Evolutionary conservation across 2,113 vertebrate genomes (phyloP), one percentile per base, ranked within the genome.

Genomic region (Amia ocellicauda): DNA sequence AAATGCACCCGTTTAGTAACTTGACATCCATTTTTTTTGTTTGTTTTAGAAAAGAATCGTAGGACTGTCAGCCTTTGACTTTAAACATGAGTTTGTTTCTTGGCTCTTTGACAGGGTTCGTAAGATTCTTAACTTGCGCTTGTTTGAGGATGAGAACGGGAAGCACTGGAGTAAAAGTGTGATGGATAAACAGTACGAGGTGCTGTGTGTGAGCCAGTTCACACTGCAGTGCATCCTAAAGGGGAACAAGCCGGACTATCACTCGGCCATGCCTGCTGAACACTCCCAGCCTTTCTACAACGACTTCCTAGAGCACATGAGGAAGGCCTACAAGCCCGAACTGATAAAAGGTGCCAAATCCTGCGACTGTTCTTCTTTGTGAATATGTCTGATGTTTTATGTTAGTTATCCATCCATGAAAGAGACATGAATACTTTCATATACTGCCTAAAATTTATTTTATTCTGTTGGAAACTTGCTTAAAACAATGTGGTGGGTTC

Each of bases 171-270:
- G 84, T 31, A 93, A 91, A 67, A 98, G 93, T 0, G 95, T 98
- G 45, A 93, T 95, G 94, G 97, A 98, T 65, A 83, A 83, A 27
- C 89, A 93, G 74, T 92, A 92, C 0, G 97, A 98, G 79, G 91
- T 99, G 45, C 74, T 98, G 47, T 97, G 94, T 56, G 86, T 98
- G 73, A 98, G 97, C 76, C 95, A 99, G 60, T 99, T 99, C 73
- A 99, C 97, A 7, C 90, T 99, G 26, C 95, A 98, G 75, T 97
- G 92, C 54, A 81, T 96, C 49, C 86, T 98, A 58, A 99, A 98
- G 74, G 95, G 93, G 31, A 98, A 97, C 87, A 98, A 98, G 76
- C 97, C 96, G 0, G 97, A 99, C 81, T 99, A 93, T 76, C 97
- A 98, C 76, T 73, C 83, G 55, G 96, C 95, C 60, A 98, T 98